Evolutionary conservation across 2,113 vertebrate genomes (phyloP), one percentile per base, ranked within the genome.

Genomic region (Tylochromis polylepis): DNA sequence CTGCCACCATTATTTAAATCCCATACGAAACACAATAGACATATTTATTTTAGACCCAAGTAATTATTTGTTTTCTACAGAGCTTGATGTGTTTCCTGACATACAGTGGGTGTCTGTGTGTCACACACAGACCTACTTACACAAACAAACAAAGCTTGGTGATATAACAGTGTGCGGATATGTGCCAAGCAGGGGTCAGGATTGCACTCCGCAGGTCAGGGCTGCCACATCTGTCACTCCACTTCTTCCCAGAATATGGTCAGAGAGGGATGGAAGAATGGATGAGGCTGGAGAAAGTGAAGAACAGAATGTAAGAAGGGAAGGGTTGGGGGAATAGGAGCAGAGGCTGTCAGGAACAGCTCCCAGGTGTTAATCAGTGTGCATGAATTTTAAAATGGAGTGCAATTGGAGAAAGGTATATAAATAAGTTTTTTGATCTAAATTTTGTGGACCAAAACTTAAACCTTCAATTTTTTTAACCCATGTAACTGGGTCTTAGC

Each of bases 181-280:
- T 83, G 83, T 80, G 85, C 72, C 57, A 11, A 91, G 78, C 79
- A 27, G 67, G 59, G 93, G 88, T 89, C 82, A 86, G 83, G 85
- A 86, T 87, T 85, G 83, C 85, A 86, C 91, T 91, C 82, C 36
- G 72, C 84, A 84, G 89, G 82, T 92, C 87, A 88, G 62, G 57
- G 14, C 85, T 82, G 75, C 59, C 84, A 90, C 92, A 94, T 92
- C 93, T 94, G 93, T 92, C 87, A 79, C 86, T 88, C 57, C n/a
- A 5, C 62, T 90, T 43, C 31, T 67, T 27, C 46, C 11, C 46
- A 58, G 58, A 85, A 58, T 62, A 31, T 67, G 51, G 85, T 22
- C 75, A 24, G 12, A 83, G 78, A 85, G 53, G n/a, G 62, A 77
- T 24, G 18, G 46, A 58, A 29, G 49, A 46, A 75, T 38, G 57